phyloP scores from a whole-genome alignment of 2,797 vertebrate species.

The Betta splendens region DNA sequence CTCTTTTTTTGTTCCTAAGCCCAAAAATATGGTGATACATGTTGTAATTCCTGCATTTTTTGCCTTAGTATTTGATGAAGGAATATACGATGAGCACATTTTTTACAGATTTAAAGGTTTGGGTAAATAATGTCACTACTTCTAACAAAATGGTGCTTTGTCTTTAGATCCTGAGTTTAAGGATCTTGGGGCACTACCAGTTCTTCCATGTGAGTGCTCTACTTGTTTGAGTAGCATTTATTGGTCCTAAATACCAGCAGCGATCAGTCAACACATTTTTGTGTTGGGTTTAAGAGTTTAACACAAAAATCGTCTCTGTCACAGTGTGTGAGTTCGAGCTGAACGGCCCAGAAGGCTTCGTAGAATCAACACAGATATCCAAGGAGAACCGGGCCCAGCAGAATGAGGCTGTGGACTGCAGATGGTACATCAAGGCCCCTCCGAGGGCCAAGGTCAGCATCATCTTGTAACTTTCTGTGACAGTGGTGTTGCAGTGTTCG shows the following conservation, averaged over 20 bases:
- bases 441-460: conserved; percentile 76
- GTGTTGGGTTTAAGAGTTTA: not conserved
- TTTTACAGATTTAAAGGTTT: no score
- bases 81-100: no score
- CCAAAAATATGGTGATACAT: not conserved
- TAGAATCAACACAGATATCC: conserved; percentile 90
- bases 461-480: not conserved
- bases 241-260: not conserved
- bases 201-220: conserved; percentile 88
- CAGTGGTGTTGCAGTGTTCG: not conserved
- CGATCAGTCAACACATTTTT: not conserved
- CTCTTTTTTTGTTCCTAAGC: not conserved
- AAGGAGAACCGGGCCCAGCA: conserved; percentile 86
- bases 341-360: conserved; percentile 93
- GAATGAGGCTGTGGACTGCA: conserved; percentile 95
- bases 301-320: conserved; percentile 28
- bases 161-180: conserved; percentile 96
- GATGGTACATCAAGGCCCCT: conserved; percentile 94
- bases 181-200: conserved; percentile 86
- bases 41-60: conserved; percentile 10
- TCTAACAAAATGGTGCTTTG: conserved; percentile 60
- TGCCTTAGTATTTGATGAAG: no score
- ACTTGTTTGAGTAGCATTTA: not conserved
- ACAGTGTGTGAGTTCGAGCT: conserved; percentile 96
- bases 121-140: not conserved